Evolutionary conservation across 2,797 vertebrate genomes (phyloP), one percentile per base, ranked within the genome.

Genomic region (Remorina albescens): DNA sequence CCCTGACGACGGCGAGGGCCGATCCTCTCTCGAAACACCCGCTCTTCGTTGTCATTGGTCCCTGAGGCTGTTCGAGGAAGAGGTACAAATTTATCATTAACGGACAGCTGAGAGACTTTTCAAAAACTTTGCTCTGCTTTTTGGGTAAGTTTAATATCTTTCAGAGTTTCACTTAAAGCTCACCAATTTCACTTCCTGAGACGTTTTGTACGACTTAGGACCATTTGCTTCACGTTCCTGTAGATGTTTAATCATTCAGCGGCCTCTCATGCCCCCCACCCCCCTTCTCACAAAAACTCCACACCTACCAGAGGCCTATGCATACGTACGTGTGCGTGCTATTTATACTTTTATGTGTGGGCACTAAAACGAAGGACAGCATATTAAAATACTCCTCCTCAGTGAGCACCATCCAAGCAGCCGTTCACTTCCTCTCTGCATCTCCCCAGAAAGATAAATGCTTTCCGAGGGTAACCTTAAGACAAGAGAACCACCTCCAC

Each of bases 11-110:
- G 97, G 51, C 98, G 97, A 26, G 94, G 94, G 1, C 93, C 93
- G 54, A 94, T 94, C 46, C 94, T 82, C 91, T 95, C 98, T 36
- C 97, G 95, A 85, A 99, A 99, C 77, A 99, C 98, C 0, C 97
- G 96, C 61, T 99, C 98, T 84, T 98, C 97, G 96, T 98, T 99
- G 86, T 99, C 97, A 76, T 96, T 98, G 78, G 96, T 92, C 46
- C 96, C 91, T 0, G 93, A 96, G 92, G 94, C 92, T 94, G 90
- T 42, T 0, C 11, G 42, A 44, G 0, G 32, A 65, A 78, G 12
- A 74, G 10, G 86, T 11, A 74, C 21, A 41, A 26, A 12, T 19
- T 49, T 0, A 25, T 53, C 18, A 32, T 34, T 18, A 23, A 2
- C n/a, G 6, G 10, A 9, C 12, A 11, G 13, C 28, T 30, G 5